Conservation (phyloP, 2,113 vertebrate species). For the Mohoua ochrocephala region DNA sequence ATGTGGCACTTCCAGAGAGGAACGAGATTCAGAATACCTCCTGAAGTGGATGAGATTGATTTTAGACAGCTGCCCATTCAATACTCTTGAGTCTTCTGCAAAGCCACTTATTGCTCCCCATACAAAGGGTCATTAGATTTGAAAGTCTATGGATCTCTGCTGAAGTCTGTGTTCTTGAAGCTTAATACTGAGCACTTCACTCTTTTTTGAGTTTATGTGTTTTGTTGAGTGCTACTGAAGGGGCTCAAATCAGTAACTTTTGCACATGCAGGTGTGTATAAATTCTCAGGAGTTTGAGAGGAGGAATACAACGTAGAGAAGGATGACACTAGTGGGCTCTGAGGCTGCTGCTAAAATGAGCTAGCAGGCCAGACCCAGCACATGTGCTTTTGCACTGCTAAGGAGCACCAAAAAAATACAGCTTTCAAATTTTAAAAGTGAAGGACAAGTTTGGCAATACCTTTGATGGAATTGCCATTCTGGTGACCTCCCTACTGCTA, state of each 20-base stretch:
- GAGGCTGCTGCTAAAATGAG: background rate
- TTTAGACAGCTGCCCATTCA: background rate
- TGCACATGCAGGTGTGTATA: background rate
- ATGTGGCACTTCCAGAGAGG: background rate
- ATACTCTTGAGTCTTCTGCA: background rate
- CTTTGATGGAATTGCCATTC: background rate
- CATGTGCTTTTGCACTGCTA: background rate
- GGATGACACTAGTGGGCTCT: background rate
- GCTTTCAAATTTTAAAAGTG: background rate
- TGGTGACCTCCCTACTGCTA: background rate
- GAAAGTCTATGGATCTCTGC: background rate
- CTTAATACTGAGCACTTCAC: background rate
- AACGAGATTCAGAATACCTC: background rate
- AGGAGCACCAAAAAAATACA: background rate
- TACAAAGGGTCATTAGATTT: background rate
- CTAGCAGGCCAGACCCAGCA: background rate
- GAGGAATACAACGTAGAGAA: accelerated
- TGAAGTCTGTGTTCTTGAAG: background rate
- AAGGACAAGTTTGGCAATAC: background rate
- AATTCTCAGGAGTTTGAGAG: background rate
- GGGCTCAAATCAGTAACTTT: background rate
- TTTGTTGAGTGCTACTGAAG: background rate
- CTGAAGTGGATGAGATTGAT: background rate
- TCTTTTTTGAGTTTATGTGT: background rate
- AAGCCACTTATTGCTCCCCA: background rate